phyloP scores from a whole-genome alignment of 2,888 invertebrate genomes.

The Thereva unica region DNA sequence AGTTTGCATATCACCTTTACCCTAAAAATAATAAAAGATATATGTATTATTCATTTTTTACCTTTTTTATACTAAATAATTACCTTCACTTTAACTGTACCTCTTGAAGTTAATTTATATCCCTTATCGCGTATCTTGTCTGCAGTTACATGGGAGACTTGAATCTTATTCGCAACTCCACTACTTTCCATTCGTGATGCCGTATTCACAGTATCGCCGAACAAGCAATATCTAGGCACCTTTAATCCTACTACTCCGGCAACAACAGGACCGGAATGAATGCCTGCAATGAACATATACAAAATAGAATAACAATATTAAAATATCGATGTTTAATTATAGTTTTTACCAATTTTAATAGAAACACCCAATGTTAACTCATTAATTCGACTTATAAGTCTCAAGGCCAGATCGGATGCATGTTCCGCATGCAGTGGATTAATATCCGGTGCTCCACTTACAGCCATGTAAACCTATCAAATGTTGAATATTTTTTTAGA shows the following conservation, averaged over 20 bases:
- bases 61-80: slow-evolving; percentile 39
- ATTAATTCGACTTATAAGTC: slow-evolving; percentile 71
- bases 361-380: slow-evolving; percentile 61
- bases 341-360: slow-evolving; percentile 66
- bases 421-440: slow-evolving; percentile 74
- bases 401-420: slow-evolving; percentile 77
- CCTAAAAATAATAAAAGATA: slow-evolving; percentile 60
- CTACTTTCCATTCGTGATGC: slow-evolving; percentile 86
- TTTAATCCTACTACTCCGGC: slow-evolving; percentile 86
- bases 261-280: slow-evolving; percentile 86
- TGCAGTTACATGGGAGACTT: slow-evolving; percentile 75
- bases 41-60: slow-evolving; percentile 5
- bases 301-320: background rate
- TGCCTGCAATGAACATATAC: slow-evolving; percentile 59
- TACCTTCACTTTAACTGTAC: slow-evolving; percentile 79
- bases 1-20: slow-evolving; percentile 87
- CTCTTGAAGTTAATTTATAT: slow-evolving; percentile 72
- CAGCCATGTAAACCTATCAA: slow-evolving; percentile 77
- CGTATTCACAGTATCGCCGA: slow-evolving; percentile 90
- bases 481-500: slow-evolving; percentile 2
- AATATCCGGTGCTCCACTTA: slow-evolving; percentile 83
- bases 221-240: slow-evolving; percentile 84
- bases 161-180: slow-evolving; percentile 70
- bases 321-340: background rate
- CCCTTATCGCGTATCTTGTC: slow-evolving; percentile 67